Percentiles rank a stretch among this genome's conserved stretches.
phyloP scores from a whole-genome alignment of 2,888 invertebrate species.

The Dascillus cervinus region DNA sequence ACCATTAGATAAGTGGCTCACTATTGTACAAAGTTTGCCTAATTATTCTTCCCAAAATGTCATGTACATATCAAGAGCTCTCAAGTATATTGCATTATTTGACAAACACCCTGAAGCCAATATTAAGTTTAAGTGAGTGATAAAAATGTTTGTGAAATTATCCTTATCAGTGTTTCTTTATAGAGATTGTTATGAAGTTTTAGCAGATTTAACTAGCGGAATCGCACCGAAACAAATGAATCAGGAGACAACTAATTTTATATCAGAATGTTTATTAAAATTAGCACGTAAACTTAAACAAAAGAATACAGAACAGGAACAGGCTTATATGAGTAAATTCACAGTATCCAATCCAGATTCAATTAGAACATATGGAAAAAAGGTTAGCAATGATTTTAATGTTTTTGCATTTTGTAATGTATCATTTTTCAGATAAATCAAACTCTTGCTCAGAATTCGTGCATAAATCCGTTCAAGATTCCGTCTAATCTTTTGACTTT shows the following conservation, averaged over 20 bases:
- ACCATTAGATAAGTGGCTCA: constrained; percentile 31
- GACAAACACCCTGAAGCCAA: constrained; percentile 23
- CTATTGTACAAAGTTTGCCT: constrained; percentile 23
- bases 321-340: constrained; percentile 14
- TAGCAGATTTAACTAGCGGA: constrained; percentile 23
- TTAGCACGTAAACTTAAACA: constrained; percentile 19
- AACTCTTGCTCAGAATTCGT: too few species aligned
- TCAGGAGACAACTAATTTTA: constrained; percentile 14
- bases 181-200: constrained; percentile 24
- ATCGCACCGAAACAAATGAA: constrained; percentile 20
- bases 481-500: too few species aligned
- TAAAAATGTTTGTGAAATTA: background rate
- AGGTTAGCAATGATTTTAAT: background rate
- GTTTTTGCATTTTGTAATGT: background rate
- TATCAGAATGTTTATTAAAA: constrained; percentile 19
- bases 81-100: constrained; percentile 36
- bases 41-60: constrained; percentile 22
- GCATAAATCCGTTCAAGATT: too few species aligned
- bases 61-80: constrained; percentile 25
- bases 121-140: constrained; percentile 26
- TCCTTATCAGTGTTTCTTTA: constrained; percentile 3
- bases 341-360: constrained; percentile 5
- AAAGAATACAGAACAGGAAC: constrained; percentile 12
- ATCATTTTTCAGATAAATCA: background rate
- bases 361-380: constrained; percentile 2